Evolutionary conservation across 2,888 invertebrate species (phyloP), one percentile per base, ranked within the genome.

Genomic region (Boloria euphrosyne): DNA sequence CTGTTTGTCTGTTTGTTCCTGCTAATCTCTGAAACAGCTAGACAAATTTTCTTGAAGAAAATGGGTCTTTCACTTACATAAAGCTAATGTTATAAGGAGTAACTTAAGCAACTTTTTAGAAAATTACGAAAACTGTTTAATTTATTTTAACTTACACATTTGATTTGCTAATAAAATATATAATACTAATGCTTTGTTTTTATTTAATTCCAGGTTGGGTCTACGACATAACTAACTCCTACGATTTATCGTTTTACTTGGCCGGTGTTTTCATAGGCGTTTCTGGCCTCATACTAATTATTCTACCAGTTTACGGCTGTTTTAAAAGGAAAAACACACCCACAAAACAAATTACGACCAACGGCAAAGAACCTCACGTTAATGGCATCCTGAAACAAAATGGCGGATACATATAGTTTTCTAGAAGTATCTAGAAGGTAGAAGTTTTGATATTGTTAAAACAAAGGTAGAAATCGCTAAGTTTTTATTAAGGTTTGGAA

Each of bases 201-300:
- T 5, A 3, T 31, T 31, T n/a, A n/a, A n/a, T 92, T 93, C 66
- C 90, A 97, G 97, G 97, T 53, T 96, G 95, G 95, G 93, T 97
- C 51, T 96, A 94, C 87, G 97, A 97, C 85, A 92, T 96, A 65
- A 96, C 96, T 0, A 94, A 94, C 55, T 94, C 94, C 10, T 97
- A 97, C 89, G 94, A 96, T 82, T 89, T 96, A 57, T 95, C 97
- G 0, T 97, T 97, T 91, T 96, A 96, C 88, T 81, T 96, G 62
- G 95, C 96, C 1, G 97, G 97, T 0, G 89, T 95, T 27, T 97
- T 96, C 88, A 97, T 97, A 73, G 94, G 94, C 0, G 62, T 96
- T 13, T 96, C 97, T 1, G 97, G 97, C 0, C 75, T 94, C 1
- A 91, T 96, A 55, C 84, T 96, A 27, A 71, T 88, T 4, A 72